Evolutionary conservation across 2,113 vertebrate genomes (phyloP).

Genomic region (Boulengeromyrus knoepffleri): DNA sequence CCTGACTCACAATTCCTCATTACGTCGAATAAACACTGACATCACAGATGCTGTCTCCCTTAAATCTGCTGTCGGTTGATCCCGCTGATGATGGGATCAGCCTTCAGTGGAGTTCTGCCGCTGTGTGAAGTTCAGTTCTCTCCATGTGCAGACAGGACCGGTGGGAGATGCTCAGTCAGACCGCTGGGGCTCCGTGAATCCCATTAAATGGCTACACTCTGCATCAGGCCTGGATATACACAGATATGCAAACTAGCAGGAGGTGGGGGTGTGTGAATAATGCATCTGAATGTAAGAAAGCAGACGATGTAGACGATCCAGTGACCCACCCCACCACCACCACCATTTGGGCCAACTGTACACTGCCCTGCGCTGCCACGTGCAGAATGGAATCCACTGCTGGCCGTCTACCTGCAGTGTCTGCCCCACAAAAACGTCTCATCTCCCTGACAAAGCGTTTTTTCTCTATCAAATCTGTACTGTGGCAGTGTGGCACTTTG

Average conservation of each 20-base stretch:
- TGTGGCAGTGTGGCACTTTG: slow-evolving; percentile 39
- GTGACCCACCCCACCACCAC: neutral
- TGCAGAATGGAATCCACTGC: slow-evolving; percentile 11
- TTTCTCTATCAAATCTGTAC: slow-evolving; percentile 35
- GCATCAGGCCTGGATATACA: neutral
- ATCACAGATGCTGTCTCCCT: neutral
- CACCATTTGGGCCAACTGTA: neutral
- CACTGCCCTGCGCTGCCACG: neutral
- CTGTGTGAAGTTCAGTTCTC: neutral
- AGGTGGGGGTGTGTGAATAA: neutral
- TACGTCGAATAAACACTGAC: neutral
- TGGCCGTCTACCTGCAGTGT: neutral
- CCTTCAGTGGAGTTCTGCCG: slow-evolving; percentile 22
- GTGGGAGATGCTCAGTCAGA: neutral
- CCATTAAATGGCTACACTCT: neutral
- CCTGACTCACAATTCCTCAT: neutral
- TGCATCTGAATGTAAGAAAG: neutral
- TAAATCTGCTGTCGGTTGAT: slow-evolving; percentile 39
- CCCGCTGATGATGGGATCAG: slow-evolving; percentile 51
- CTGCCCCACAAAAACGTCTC: neutral
- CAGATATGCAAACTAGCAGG: neutral
- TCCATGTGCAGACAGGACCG: neutral
- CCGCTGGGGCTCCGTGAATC: neutral
- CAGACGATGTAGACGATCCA: neutral
- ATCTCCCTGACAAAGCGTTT: slow-evolving; percentile 22